Evolutionary conservation across 2,113 vertebrate species (phyloP), one percentile per base, ranked within the genome.

Genomic region (Nymphicus hollandicus): DNA sequence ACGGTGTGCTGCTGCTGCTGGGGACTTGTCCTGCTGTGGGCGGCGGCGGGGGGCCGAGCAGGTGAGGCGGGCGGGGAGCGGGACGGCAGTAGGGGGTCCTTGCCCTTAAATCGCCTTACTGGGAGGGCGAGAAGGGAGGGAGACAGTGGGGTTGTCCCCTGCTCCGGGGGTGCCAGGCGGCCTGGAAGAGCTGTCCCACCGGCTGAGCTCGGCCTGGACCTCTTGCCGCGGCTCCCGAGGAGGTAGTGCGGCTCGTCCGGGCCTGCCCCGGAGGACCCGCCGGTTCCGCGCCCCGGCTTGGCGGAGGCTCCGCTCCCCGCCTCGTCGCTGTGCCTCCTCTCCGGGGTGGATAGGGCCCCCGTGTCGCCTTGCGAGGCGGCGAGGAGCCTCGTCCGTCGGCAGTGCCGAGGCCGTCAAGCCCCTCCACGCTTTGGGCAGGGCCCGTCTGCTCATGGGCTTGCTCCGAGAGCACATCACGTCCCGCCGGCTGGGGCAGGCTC

Each of bases 21-120:
- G 93, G 72, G 58, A 31, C 89, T 97, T 37, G 63, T 95, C 25
- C 80, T 98, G 27, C 24, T 93, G 56, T 97, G 90, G 91, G 93
- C 89, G 23, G 69, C 6, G 31, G 78, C 46, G 43, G 81, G 33
- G 47, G 83, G 80, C 61, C 81, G 50, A 53, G 92, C 96, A 97
- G 98, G 97, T 98, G 97, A 98, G 97, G 37, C 29, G 3, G 35
- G 24, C 4, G 10, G 37, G 44, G 16, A 10, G 20, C 8, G 76
- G 19, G 47, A 15, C 37, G 25, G 18, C 4, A 35, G 55, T 9
- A 14, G n/a, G 19, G 24, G 12, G 8, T 3, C 12, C 13, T 58
- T 11, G 19, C 8, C 20, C 20, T 28, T 7, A 9, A 56, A 27
- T 15, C 15, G 11, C 16, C 7, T 79, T 37, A 27, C 23, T 3